These are phyloP conservation scores for Psittacula echo DNA, from an alignment of 2,797 vertebrate species.

Conservation along the genomic window DNA sequence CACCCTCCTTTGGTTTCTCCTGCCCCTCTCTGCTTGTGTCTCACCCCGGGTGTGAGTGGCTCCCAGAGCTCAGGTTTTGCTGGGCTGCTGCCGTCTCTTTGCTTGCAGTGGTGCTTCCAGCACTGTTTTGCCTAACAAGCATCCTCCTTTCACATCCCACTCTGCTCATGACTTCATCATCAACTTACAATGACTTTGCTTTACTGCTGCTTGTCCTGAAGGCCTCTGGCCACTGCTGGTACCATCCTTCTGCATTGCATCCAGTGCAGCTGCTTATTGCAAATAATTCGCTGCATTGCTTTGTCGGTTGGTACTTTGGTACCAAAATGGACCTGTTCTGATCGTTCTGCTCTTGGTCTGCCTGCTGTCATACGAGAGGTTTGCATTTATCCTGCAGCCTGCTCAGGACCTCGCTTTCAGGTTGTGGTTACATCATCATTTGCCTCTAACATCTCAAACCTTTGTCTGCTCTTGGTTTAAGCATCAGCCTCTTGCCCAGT, in stretches of 20 bases:
- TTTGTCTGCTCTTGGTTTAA: not conserved
- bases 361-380: not conserved
- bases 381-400: not conserved
- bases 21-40: not conserved
- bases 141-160: not conserved
- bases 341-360: not conserved
- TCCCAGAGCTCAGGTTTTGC: not conserved
- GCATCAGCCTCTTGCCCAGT: not conserved
- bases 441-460: not conserved
- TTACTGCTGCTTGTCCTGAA: not conserved
- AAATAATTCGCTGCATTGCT: not conserved
- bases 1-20: not conserved
- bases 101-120: not conserved
- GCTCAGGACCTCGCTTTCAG: not conserved
- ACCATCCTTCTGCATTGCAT: not conserved
- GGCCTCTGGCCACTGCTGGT: not conserved
- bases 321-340: not conserved
- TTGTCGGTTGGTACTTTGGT: not conserved
- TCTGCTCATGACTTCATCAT: not conserved
- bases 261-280: not conserved
- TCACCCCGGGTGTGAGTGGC: accelerated
- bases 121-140: not conserved
- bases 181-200: not conserved
- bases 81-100: not conserved
- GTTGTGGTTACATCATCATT: not conserved